Evolutionary conservation across 2,888 invertebrate genomes (phyloP).

Genomic region (Cyrtodaria siliqua): DNA sequence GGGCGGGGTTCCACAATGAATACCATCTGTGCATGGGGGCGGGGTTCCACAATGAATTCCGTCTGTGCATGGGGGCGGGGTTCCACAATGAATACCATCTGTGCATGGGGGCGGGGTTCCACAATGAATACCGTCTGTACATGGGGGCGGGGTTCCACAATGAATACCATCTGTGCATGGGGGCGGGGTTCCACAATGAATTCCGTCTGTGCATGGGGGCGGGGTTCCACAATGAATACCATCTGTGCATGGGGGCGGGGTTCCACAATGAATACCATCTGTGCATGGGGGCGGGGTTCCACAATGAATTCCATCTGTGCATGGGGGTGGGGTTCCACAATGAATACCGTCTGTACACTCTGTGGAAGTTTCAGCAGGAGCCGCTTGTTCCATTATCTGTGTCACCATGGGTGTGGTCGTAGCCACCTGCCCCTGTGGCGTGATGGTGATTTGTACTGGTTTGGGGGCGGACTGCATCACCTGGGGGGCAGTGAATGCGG

Average conservation of each 20-base stretch:
- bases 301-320: slow-evolving; percentile 64
- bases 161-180: slow-evolving; percentile 61
- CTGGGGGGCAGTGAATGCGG: slow-evolving; percentile 68
- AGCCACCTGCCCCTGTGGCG: slow-evolving; percentile 88
- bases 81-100: slow-evolving; percentile 66
- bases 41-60: slow-evolving; percentile 70
- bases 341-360: slow-evolving; percentile 56
- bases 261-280: slow-evolving; percentile 56
- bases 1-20: slow-evolving; percentile 67
- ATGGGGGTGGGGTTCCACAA: slow-evolving; percentile 55
- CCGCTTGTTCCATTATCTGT: slow-evolving; percentile 40
- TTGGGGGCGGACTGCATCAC: slow-evolving; percentile 70
- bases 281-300: slow-evolving; percentile 44
- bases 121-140: slow-evolving; percentile 68
- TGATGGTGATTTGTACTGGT: slow-evolving; percentile 80
- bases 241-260: slow-evolving; percentile 60
- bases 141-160: slow-evolving; percentile 53
- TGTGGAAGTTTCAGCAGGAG: slow-evolving; percentile 30
- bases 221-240: slow-evolving; percentile 41
- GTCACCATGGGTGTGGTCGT: slow-evolving; percentile 87
- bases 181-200: slow-evolving; percentile 64
- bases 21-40: slow-evolving; percentile 56
- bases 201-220: slow-evolving; percentile 53
- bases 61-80: slow-evolving; percentile 60
- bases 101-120: slow-evolving; percentile 58